Percentiles rank a stretch among this genome's conserved stretches.
Evolutionary conservation across 2,888 invertebrate species (phyloP).

Genomic region (Cybosia mesomella): DNA sequence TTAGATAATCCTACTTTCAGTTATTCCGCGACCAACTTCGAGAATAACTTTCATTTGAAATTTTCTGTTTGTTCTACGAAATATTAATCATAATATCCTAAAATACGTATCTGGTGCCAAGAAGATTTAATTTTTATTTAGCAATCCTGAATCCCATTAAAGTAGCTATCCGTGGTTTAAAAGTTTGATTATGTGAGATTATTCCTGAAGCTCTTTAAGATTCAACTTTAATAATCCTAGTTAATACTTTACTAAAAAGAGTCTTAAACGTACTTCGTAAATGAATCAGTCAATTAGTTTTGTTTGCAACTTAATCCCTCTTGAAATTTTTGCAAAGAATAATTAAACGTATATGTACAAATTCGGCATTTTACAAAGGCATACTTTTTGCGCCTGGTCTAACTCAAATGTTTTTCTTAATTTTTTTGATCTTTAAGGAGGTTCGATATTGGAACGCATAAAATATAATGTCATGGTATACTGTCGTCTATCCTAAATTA

Average conservation of each 20-base stretch:
- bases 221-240: too few species aligned
- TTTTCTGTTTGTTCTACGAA: slow-evolving; percentile 29
- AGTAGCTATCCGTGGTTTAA: background rate
- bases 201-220: background rate
- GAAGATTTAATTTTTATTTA: slow-evolving; percentile 11
- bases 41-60: slow-evolving; percentile 41
- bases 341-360: background rate
- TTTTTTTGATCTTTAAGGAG: too few species aligned
- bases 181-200: background rate
- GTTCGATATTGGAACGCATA: too few species aligned
- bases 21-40: slow-evolving; percentile 42
- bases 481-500: too few species aligned
- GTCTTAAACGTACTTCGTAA: background rate
- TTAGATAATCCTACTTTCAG: slow-evolving; percentile 53
- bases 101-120: slow-evolving; percentile 2
- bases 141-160: background rate
- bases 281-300: too few species aligned
- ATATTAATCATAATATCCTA: slow-evolving; percentile 11
- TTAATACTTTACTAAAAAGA: background rate
- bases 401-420: background rate
- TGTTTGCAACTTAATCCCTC: background rate
- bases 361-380: background rate
- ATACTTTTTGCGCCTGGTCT: background rate
- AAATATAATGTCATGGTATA: too few species aligned
- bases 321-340: background rate